phyloP scores from a whole-genome alignment of 1,140 invertebrate genomes.

The Fopius arisanus region DNA sequence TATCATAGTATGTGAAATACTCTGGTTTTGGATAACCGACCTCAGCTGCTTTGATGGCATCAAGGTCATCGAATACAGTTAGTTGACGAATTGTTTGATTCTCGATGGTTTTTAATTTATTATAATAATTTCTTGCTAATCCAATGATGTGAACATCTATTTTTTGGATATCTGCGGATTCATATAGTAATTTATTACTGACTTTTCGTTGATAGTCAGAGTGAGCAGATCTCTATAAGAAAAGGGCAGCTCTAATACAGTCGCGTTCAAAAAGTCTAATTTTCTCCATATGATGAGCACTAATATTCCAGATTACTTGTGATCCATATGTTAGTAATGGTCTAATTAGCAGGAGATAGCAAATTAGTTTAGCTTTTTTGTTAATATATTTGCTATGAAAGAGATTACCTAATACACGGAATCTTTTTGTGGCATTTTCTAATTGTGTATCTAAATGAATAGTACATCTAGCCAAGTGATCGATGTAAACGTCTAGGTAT shows the following conservation, averaged over 20 bases:
- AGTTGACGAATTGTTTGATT: not conserved
- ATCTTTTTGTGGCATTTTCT: not conserved
- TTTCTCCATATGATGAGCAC: not conserved
- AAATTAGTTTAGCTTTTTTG: conserved; percentile 22
- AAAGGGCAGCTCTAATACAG: not conserved
- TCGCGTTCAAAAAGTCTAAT: not conserved
- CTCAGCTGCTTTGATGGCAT: too few relatives aligned
- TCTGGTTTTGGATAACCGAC: too few relatives aligned
- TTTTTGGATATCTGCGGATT: not conserved
- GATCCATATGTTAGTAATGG: conserved; percentile 35
- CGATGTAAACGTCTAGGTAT: conserved; percentile 18
- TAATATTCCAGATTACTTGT: conserved; percentile 27
- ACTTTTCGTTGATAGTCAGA: not conserved
- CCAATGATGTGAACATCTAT: conserved; percentile 9
- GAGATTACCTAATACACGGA: not conserved
- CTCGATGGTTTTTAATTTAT: not conserved
- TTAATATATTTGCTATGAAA: conserved; percentile 22
- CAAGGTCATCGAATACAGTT: not conserved
- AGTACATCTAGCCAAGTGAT: not conserved
- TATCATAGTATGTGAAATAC: too few relatives aligned
- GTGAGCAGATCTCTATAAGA: not conserved
- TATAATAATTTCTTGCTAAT: conserved; percentile 12
- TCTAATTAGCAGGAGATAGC: conserved; percentile 22
- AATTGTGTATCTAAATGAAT: conserved; percentile 7
- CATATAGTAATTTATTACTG: conserved; percentile 3